A percentile compares a stretch with the other conserved stretches of the same genome.
Conservation (phyloP, 2,888 invertebrate species). For the Dolichopus griseipennis region DNA sequence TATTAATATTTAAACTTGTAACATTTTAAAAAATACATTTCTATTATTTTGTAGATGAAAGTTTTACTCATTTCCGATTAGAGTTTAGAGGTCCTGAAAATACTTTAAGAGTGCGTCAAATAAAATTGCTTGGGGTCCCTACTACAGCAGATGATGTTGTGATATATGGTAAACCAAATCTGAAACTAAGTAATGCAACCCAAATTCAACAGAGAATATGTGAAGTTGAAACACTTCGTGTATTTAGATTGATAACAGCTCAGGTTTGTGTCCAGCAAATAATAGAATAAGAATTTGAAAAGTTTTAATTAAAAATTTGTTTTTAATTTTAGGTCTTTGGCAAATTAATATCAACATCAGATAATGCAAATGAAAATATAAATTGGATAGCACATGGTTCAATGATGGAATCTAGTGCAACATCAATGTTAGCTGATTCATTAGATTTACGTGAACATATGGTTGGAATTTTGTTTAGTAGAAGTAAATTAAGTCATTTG, state of each 20-base stretch:
- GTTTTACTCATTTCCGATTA: constrained; percentile 59
- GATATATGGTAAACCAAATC: constrained; percentile 28
- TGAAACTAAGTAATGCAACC: constrained; percentile 36
- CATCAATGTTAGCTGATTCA: constrained; percentile 43
- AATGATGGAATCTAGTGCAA: constrained; percentile 36
- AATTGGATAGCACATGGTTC: constrained; percentile 25
- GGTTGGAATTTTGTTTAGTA: constrained; percentile 90
- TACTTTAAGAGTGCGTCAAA: constrained; percentile 79
- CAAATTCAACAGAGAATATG: constrained; percentile 75
- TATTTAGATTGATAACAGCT: constrained; percentile 83
- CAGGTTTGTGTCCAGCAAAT: constrained; percentile 49
- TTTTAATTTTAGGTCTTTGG: constrained; percentile 66
- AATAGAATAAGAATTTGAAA: neutral
- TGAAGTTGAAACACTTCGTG: constrained; percentile 83
- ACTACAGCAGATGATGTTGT: constrained; percentile 26
- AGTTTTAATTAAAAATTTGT: neutral
- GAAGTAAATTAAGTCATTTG: constrained; percentile 84
- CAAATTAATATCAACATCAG: constrained; percentile 58
- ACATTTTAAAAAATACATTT: constrained; percentile 8
- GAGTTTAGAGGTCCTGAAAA: constrained; percentile 89
- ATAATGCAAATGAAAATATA: constrained; percentile 38
- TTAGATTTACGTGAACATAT: constrained; percentile 86
- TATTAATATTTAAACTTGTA: neutral
- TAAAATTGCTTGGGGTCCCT: constrained; percentile 57
- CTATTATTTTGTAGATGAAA: constrained; percentile 36